These are phyloP conservation scores for Micrasema longulum DNA, from an alignment of 1,140 invertebrate genomes.

Conservation along the genomic window DNA sequence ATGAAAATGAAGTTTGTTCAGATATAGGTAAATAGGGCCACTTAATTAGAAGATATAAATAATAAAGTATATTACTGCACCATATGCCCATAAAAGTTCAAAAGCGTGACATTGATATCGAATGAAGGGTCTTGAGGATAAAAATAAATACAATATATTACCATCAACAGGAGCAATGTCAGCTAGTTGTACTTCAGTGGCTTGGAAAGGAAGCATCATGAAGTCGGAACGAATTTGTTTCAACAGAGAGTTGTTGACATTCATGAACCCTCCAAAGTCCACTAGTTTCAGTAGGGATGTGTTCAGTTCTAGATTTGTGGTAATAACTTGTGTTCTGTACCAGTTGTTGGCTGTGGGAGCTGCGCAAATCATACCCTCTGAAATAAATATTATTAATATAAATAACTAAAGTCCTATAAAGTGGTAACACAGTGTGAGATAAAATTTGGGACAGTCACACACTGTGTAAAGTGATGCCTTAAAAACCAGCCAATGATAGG, in stretches of 20 bases:
- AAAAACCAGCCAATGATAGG: too few relatives aligned
- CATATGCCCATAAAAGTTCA: too few relatives aligned
- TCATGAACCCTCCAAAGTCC: conserved; percentile 93
- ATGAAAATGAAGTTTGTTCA: too few relatives aligned
- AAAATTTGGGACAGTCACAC: too few relatives aligned
- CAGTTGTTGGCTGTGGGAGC: conserved; percentile 85
- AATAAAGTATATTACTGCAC: too few relatives aligned
- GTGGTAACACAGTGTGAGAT: too few relatives aligned
- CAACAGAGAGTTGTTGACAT: conserved; percentile 78
- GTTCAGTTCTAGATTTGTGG: conserved; percentile 74
- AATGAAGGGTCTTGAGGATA: conserved; percentile 18
- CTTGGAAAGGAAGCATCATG: conserved; percentile 94
- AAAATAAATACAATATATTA: conserved; percentile 33
- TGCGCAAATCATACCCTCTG: conserved; percentile 89
- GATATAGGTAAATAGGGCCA: too few relatives aligned
- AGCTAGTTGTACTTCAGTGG: conserved; percentile 91
- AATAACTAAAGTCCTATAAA: too few relatives aligned
- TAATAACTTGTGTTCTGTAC: conserved; percentile 89
- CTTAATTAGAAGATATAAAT: too few relatives aligned
- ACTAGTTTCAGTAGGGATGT: conserved; percentile 88
- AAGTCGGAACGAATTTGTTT: conserved; percentile 93
- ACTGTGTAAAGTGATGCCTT: too few relatives aligned
- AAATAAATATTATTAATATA: conserved; percentile 48
- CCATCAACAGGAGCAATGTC: conserved; percentile 86
- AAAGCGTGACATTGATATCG: conserved; percentile 50